Percentiles rank a stretch among this genome's conserved stretches.
Evolutionary conservation across 1,140 invertebrate genomes (phyloP).

Genomic region (Protaetia brevitarsis): DNA sequence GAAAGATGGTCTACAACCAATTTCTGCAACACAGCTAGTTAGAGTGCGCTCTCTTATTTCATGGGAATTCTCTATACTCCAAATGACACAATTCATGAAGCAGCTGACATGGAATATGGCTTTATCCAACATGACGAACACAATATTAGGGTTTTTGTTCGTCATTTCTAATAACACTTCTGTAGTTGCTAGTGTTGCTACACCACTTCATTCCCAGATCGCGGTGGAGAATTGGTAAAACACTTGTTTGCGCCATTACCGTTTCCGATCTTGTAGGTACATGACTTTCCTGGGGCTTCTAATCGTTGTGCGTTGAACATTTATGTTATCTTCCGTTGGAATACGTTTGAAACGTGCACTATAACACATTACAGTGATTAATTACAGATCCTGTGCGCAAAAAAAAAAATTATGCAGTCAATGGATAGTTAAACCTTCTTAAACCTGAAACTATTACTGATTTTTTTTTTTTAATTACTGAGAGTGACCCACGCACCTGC

Average conservation of each 20-base stretch:
- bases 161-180: not conserved
- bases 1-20: not conserved
- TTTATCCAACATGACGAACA: not conserved
- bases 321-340: not conserved
- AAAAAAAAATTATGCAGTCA: not conserved
- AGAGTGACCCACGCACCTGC: not conserved
- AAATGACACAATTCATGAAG: not conserved
- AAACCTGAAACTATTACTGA: not conserved
- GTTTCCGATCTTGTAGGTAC: not conserved
- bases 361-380: not conserved
- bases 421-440: not conserved
- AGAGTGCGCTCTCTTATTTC: not conserved
- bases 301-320: not conserved
- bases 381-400: not conserved
- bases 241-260: not conserved
- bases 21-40: not conserved
- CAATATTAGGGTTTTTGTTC: not conserved
- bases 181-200: no score
- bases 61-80: not conserved
- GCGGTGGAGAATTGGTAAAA: not conserved
- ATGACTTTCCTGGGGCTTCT: not conserved
- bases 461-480: not conserved
- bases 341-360: not conserved
- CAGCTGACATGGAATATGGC: not conserved
- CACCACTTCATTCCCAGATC: not conserved